Base-by-base conservation (phyloP, 2,888 invertebrate genomes). In the Dicranocentrus wangi region DNA sequence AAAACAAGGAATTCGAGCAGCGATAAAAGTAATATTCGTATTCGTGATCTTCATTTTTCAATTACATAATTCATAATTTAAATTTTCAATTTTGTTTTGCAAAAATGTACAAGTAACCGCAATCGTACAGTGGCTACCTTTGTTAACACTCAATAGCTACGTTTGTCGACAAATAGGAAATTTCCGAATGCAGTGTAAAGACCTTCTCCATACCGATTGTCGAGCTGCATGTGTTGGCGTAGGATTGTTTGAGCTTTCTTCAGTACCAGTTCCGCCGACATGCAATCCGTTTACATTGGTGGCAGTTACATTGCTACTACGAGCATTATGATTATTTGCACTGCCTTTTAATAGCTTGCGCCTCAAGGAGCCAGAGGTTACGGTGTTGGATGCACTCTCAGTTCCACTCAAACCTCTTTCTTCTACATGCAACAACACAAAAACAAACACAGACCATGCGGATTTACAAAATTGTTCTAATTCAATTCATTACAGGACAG, bases 121-220 rank as follows among this genome's bases (percentile, higher is more conserved):
- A n/a, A n/a, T n/a, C n/a, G n/a, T n/a, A n/a, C n/a, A n/a, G n/a
- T 32, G 32, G 32, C 32, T n/a, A n/a, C n/a, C n/a, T n/a, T n/a
- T n/a, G n/a, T n/a, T n/a, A n/a, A n/a, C n/a, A n/a, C n/a, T n/a
- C n/a, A 32, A 32, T 68, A 60, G 63, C 72, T 76, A 85, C 42
- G 83, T 85, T 82, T 85, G 85, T 72, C 85, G 73, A 51, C 85
- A 85, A n/a, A 83, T 81, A 25, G 85, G 77, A 60, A 85, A 77
- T 65, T 84, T 85, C 8, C 84, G 78, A 65, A 81, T 73, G 69
- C 79, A 85, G n/a, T 85, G 83, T 39, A 85, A 68, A 42, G 84
- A 81, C 21, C 85, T 47, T 19, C 84, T 73, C 79, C 79, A 79
- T 43, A 79, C 66, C 21, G 79, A 79, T 71, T 79, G 79, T 79